Evolutionary conservation across 92 coral and sea anemone genomes (phyloP).

Genomic region (Anthopleura xanthogrammica): DNA sequence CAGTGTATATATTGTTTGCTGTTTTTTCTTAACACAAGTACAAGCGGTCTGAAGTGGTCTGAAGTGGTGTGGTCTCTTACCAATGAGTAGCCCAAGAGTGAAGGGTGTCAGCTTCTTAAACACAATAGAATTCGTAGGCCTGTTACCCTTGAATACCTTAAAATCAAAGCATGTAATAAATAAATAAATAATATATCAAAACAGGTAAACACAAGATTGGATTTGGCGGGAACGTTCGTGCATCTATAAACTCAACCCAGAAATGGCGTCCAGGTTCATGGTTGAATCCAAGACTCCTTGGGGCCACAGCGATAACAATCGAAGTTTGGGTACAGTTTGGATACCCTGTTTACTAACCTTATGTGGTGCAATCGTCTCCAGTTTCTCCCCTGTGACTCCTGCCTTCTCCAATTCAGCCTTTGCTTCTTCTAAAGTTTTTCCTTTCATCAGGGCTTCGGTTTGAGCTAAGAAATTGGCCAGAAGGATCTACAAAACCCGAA

Average conservation of each 20-base stretch:
- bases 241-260: no score
- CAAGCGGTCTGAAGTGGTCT: no score
- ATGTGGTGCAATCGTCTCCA: constrained; percentile 73
- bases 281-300: no score
- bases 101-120: constrained; percentile 86
- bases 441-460: constrained; percentile 96
- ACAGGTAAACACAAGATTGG: neutral
- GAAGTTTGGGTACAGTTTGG: neutral
- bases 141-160: constrained; percentile 86
- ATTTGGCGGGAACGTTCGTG: neutral
- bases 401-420: constrained; percentile 70
- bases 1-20: no score
- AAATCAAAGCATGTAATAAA: neutral
- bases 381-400: constrained; percentile 71
- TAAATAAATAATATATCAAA: neutral
- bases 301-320: no score
- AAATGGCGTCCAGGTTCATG: no score
- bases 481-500: constrained; percentile 60
- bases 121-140: constrained; percentile 89
- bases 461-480: constrained; percentile 95
- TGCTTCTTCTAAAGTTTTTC: constrained; percentile 85
- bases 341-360: constrained; percentile 51
- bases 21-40: no score
- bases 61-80: constrained; percentile 30
- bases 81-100: constrained; percentile 82